Evolutionary conservation across 1,140 invertebrate species (phyloP).

Genomic region (Leptinotarsa texana): DNA sequence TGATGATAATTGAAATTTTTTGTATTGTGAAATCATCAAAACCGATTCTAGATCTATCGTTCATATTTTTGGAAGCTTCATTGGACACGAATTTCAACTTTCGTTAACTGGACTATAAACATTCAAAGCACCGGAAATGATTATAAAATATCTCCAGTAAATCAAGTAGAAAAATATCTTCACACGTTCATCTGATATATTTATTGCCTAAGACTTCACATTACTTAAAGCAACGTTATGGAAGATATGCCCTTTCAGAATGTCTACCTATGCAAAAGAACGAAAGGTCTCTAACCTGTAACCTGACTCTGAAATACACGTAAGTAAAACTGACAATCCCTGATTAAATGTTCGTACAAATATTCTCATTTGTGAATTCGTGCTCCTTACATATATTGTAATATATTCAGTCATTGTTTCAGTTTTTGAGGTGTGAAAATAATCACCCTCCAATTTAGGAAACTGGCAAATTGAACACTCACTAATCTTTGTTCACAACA

Average conservation of each 20-base stretch:
- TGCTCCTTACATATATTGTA: too few relatives aligned
- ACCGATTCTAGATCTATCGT: too few relatives aligned
- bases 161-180: constrained; percentile 7
- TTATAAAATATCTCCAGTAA: constrained; percentile 10
- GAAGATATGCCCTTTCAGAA: constrained; percentile 13
- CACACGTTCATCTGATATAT: constrained; percentile 1
- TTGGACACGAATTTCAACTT: too few relatives aligned
- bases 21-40: too few relatives aligned
- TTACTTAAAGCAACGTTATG: neutral
- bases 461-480: neutral
- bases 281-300: constrained; percentile 12
- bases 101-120: neutral
- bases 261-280: neutral
- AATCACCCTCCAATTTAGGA: constrained; percentile 2
- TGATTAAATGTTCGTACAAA: too few relatives aligned
- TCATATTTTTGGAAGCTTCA: too few relatives aligned
- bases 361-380: too few relatives aligned
- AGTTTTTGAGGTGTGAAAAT: neutral
- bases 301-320: neutral
- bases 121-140: neutral
- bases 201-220: constrained; percentile 1
- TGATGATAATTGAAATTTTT: too few relatives aligned
- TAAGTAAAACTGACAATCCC: neutral
- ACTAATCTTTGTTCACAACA: neutral
- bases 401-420: too few relatives aligned